Percentiles rank a stretch among this genome's conserved stretches.
phyloP scores from a whole-genome alignment of 2,113 vertebrate species.

The Perccottus glenii region DNA sequence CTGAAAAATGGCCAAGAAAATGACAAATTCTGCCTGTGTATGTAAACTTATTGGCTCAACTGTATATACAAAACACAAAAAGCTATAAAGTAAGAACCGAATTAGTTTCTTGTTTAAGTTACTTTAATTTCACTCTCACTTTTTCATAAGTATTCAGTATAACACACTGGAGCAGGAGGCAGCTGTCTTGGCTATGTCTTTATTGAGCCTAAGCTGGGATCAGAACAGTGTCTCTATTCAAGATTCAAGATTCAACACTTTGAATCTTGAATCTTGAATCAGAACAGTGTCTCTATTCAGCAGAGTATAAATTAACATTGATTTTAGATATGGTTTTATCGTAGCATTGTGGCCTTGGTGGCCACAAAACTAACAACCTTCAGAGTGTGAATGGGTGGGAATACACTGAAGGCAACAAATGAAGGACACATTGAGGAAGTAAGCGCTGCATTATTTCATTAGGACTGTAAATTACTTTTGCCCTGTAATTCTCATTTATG shows the following conservation, averaged over 20 bases:
- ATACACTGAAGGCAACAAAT: not conserved
- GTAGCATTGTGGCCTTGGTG: slow-evolving; percentile 42
- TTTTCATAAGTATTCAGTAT: not conserved
- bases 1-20: no score
- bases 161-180: slow-evolving; percentile 3
- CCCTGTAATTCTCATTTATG: not conserved
- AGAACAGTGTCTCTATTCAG: slow-evolving; percentile 42
- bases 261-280: no score
- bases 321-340: slow-evolving; percentile 42
- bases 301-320: slow-evolving; percentile 57
- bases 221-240: slow-evolving; percentile 38
- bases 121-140: no score
- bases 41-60: no score
- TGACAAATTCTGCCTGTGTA: no score
- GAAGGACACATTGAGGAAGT: not conserved
- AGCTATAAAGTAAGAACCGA: no score
- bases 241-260: no score
- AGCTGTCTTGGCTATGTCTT: slow-evolving; percentile 18
- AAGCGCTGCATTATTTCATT: not conserved
- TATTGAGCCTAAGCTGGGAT: slow-evolving; percentile 30
- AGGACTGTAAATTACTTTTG: not conserved
- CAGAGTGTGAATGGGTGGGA: slow-evolving; percentile 28
- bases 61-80: no score
- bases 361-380: slow-evolving; percentile 52
- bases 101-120: no score